Evolutionary conservation across 1,140 invertebrate genomes (phyloP), one percentile per base, ranked within the genome.

Genomic region (Charaxes varanes): DNA sequence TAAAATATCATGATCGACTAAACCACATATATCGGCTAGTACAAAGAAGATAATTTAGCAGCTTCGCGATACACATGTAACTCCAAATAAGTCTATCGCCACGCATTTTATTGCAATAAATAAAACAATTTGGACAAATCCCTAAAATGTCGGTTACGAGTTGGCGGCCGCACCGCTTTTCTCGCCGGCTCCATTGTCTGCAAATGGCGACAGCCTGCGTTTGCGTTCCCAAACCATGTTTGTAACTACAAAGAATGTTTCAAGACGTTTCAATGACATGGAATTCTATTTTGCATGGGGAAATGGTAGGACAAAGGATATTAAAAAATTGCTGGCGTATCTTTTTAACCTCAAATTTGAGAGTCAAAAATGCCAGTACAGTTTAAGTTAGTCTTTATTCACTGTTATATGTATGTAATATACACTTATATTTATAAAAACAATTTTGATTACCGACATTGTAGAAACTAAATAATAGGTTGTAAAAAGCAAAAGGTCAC

Each of bases 111-210:
- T 35, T 24, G n/a, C 19, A 27, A 54, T 44, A 54, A 63, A 69
- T 59, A 63, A 59, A 64, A 63, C 53, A 62, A 64, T 60, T 49
- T 34, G 59, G 57, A 66, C 65, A 72, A 70, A 67, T 67, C 56
- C 56, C 53, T 63, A 54, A 59, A 63, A 62, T 62, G 48, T 46
- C 38, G 52, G 55, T 57, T 58, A 54, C 41, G 55, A 57, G 52
- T 51, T 52, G 24, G 48, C 49, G 44, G 33, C 50, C 55, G 50
- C 53, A 61, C 55, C 59, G 57, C 60, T 61, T 60, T 64, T 67
- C 63, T 60, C 63, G 66, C 61, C 60, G 58, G 60, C 65, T 55
- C 73, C 61, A 80, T 80, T 80, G 73, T 80, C 73, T 80, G 76
- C 76, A 80, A 80, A 80, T 80, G 65, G 61, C 64, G 34, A 52